A percentile compares a stretch with the other conserved stretches of the same genome.
phyloP scores from a whole-genome alignment of 2,888 invertebrate genomes.

The Leucozona laternaria region DNA sequence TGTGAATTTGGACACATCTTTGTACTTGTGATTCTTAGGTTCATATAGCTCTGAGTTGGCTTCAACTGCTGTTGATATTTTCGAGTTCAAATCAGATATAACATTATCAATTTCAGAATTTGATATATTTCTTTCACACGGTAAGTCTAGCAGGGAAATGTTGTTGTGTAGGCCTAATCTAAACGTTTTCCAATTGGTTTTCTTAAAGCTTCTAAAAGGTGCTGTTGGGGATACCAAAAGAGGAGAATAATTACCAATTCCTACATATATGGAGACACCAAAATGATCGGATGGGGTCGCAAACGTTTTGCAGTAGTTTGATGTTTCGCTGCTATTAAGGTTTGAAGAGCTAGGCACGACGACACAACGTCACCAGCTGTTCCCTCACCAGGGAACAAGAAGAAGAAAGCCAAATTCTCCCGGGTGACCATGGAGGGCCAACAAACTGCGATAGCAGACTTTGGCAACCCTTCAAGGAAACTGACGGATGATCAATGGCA shows the following conservation, averaged over 20 bases:
- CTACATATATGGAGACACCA: not conserved
- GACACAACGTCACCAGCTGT: no score
- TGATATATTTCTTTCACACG: conserved; percentile 2
- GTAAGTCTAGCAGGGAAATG: not conserved
- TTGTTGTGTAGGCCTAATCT: conserved; percentile 3
- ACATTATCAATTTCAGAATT: not conserved
- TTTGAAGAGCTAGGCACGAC: no score
- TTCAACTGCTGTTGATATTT: not conserved
- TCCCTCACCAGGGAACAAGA: no score
- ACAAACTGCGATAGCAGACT: no score
- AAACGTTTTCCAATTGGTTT: not conserved
- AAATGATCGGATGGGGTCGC: not conserved
- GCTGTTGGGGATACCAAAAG: not conserved
- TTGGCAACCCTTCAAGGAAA: no score
- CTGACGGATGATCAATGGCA: no score
- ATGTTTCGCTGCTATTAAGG: no score
- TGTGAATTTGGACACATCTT: conserved; percentile 6
- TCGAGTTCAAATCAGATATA: not conserved
- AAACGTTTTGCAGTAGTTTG: not conserved
- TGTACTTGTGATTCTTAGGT: conserved; percentile 4
- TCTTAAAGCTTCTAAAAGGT: conserved; percentile 1
- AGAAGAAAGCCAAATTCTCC: no score
- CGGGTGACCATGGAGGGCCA: no score
- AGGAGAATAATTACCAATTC: not conserved
- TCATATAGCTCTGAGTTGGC: conserved; percentile 1